Evolutionary conservation across 2,797 vertebrate genomes (phyloP).

Genomic region (Nyctalus aviator): DNA sequence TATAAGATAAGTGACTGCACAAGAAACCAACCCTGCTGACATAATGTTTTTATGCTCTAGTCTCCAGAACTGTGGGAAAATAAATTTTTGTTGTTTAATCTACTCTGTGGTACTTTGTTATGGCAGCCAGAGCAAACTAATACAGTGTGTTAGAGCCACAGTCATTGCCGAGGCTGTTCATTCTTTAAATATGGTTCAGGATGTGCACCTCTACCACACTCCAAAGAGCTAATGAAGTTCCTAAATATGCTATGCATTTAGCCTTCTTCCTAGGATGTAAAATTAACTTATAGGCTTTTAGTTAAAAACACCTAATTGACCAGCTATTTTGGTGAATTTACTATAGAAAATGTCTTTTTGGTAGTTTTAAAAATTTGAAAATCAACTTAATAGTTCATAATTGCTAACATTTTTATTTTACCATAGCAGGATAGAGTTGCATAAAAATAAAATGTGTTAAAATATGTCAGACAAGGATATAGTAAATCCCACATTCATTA

Average conservation of each 20-base stretch:
- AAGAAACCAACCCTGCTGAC: background rate
- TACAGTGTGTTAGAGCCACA: background rate
- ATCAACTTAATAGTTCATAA: conserved; percentile 36
- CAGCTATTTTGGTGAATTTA: conserved; percentile 41
- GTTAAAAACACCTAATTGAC: background rate
- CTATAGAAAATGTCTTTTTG: conserved; percentile 2
- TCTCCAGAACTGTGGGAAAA: background rate
- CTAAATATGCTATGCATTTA: background rate
- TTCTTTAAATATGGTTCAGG: background rate
- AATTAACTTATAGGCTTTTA: conserved; percentile 1
- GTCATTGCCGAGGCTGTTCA: background rate
- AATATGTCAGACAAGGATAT: conserved; percentile 49
- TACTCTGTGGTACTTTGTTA: background rate
- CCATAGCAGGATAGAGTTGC: background rate
- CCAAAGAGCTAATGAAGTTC: background rate
- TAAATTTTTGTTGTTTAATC: background rate
- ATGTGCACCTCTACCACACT: background rate
- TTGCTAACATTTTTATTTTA: conserved; percentile 34
- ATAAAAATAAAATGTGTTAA: conserved; percentile 58
- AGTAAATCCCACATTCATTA: conserved; percentile 3
- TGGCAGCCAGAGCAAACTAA: background rate
- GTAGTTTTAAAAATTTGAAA: conserved; percentile 28
- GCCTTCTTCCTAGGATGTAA: background rate
- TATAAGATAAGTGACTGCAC: background rate
- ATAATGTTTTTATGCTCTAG: background rate